Conservation (phyloP, 2,797 vertebrate species). For the Sternarchorhynchus goeldii region DNA sequence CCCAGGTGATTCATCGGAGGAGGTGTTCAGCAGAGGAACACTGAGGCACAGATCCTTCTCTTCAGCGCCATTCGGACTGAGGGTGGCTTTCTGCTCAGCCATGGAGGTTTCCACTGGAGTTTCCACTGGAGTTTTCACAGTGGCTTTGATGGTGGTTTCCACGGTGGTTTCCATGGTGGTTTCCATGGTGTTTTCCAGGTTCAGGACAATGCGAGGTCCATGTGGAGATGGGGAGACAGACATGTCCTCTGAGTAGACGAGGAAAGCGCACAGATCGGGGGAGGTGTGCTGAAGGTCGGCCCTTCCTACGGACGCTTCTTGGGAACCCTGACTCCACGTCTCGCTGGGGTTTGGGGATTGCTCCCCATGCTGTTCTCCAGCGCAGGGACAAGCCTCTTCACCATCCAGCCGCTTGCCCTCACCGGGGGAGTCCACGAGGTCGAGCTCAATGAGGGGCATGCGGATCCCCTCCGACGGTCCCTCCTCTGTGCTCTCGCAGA, state of each 20-base stretch:
- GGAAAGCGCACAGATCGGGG: conserved; percentile 61
- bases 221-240: conserved; percentile 42
- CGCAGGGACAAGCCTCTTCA: conserved; percentile 62
- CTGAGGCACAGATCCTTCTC: conserved; percentile 35
- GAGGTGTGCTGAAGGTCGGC: conserved; percentile 19
- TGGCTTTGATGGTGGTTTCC: too few relatives aligned
- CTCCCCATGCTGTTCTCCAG: conserved; percentile 55
- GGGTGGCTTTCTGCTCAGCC: conserved; percentile 42
- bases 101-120: conserved; percentile 12
- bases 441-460: conserved; percentile 69
- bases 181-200: conserved; percentile 48
- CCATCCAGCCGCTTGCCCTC: conserved; percentile 62
- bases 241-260: conserved; percentile 59
- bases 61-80: conserved; percentile 33
- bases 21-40: conserved; percentile 34
- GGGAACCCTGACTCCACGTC: conserved; percentile 57
- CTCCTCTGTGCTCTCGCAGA: conserved; percentile 82
- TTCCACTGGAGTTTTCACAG: too few relatives aligned
- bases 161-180: conserved; percentile 33
- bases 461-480: conserved; percentile 68
- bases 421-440: conserved; percentile 62
- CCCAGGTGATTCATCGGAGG: conserved; percentile 55
- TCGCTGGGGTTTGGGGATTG: conserved; percentile 48
- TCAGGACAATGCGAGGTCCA: conserved; percentile 36
- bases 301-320: conserved; percentile 57